phyloP scores from a whole-genome alignment of 2,113 vertebrate species.

The Balaeniceps rex region DNA sequence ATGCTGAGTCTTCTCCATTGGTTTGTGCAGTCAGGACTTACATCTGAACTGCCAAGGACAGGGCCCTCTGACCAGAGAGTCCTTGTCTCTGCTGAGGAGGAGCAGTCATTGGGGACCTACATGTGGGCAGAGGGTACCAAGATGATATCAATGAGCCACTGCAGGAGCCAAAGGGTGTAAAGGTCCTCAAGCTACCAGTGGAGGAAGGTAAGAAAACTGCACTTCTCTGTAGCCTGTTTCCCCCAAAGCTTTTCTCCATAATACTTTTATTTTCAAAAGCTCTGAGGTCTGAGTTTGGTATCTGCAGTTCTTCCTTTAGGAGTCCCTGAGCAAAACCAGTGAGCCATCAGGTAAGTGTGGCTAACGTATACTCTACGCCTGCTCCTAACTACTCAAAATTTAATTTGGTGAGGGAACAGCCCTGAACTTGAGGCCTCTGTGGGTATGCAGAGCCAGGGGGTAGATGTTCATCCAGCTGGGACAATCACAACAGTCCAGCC shows the following conservation, averaged over 20 bases:
- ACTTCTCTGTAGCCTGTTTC: background rate
- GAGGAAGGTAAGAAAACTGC: background rate
- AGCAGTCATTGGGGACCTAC: background rate
- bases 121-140: background rate
- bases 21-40: background rate
- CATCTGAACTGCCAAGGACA: background rate
- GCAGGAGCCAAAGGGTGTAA: background rate
- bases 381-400: background rate
- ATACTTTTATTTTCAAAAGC: background rate
- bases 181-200: background rate
- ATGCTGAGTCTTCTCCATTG: background rate
- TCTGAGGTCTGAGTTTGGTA: background rate
- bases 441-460: background rate
- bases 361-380: background rate
- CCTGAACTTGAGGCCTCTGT: background rate
- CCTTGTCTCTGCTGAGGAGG: background rate
- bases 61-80: background rate
- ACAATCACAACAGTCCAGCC: background rate
- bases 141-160: background rate
- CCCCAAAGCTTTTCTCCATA: background rate
- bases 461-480: background rate
- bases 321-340: background rate
- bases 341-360: background rate
- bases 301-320: background rate
- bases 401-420: background rate